Conservation (phyloP, 2,797 vertebrate species). For the Dermochelys coriacea region DNA sequence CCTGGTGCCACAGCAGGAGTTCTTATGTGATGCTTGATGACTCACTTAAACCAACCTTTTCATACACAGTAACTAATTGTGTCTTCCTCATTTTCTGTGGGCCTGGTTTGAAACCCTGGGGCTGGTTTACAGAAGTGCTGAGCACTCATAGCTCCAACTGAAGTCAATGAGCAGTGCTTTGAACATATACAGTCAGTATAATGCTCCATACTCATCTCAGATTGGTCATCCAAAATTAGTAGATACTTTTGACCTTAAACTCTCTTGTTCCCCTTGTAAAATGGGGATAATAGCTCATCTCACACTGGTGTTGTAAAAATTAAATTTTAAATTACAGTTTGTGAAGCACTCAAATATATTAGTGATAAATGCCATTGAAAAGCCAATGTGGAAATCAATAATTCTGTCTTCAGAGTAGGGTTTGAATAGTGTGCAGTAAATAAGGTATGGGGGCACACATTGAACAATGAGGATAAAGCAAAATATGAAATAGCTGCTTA, state of each 20-base stretch:
- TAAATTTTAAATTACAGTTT: background rate
- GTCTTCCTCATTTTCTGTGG: background rate
- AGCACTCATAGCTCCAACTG: background rate
- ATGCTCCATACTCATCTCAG: background rate
- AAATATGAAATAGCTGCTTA: background rate
- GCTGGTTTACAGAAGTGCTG: background rate
- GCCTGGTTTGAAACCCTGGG: background rate
- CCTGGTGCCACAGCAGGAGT: background rate
- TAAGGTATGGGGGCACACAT: background rate
- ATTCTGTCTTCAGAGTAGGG: background rate
- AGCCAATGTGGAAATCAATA: background rate
- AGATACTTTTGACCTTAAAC: background rate
- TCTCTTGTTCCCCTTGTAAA: background rate
- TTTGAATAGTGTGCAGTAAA: background rate
- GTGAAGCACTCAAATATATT: background rate
- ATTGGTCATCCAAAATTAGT: background rate
- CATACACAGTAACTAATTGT: background rate
- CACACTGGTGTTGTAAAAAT: background rate
- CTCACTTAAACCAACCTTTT: background rate
- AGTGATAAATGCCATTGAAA: background rate
- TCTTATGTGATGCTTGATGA: background rate
- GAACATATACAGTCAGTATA: background rate
- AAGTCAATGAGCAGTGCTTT: background rate
- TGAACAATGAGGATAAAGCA: constrained; percentile 5
- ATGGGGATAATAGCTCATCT: background rate